Evolutionary conservation across 2,888 invertebrate genomes (phyloP).

Genomic region (Eumerus sabulonum): DNA sequence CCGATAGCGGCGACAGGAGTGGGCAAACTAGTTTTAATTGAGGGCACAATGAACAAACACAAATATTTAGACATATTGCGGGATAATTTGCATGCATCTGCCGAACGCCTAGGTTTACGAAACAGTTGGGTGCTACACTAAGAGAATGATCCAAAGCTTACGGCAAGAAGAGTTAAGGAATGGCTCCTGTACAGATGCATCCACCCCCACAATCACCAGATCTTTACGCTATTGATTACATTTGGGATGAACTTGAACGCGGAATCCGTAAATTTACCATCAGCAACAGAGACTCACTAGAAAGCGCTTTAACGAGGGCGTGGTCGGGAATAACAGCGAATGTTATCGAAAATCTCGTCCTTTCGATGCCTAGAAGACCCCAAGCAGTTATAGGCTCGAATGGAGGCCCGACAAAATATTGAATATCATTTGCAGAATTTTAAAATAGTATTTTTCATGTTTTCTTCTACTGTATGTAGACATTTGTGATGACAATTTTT

Average conservation of each 20-base stretch:
- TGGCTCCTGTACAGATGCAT: not conserved
- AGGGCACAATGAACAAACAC: not conserved
- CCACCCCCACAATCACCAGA: not conserved
- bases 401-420: too few species aligned
- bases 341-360: not conserved
- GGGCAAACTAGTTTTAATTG: not conserved
- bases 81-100: not conserved
- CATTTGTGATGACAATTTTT: too few species aligned
- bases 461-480: too few species aligned
- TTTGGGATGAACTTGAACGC: conserved; percentile 11
- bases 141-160: conserved; percentile 2
- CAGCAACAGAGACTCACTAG: not conserved
- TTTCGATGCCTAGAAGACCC: not conserved
- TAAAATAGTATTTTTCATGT: too few species aligned
- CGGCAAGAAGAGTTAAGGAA: conserved; percentile 4
- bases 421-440: not conserved
- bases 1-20: not conserved
- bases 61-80: not conserved
- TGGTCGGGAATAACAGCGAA: not conserved
- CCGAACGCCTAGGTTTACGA: not conserved
- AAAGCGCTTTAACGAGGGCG: not conserved
- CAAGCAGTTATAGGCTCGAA: too few species aligned
- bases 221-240: not conserved
- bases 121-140: conserved; percentile 5
- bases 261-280: conserved; percentile 5